phyloP scores from a whole-genome alignment of 2,113 vertebrate genomes.

The Apteryx owenii region DNA sequence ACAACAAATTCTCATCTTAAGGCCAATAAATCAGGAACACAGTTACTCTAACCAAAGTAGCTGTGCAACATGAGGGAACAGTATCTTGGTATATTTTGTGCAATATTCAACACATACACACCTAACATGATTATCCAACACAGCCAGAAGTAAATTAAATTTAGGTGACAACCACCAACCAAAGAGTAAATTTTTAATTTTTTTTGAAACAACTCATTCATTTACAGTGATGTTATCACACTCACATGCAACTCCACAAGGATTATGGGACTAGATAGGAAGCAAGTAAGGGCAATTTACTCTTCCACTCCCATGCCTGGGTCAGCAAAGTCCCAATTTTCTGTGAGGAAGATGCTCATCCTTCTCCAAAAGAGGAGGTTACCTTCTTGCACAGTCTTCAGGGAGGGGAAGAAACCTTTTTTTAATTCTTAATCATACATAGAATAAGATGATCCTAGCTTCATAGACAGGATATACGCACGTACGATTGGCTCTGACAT shows the following conservation, averaged over 20 bases:
- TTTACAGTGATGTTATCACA: not conserved
- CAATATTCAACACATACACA: not conserved
- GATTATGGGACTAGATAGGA: not conserved
- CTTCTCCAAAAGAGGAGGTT: not conserved
- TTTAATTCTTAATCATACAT: not conserved
- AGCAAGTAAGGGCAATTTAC: not conserved
- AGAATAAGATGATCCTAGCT: not conserved
- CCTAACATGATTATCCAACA: not conserved
- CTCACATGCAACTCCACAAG: not conserved
- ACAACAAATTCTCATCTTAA: not conserved
- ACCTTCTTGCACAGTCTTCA: not conserved
- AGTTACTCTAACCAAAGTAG: not conserved
- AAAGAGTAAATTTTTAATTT: not conserved
- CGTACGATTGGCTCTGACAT: not conserved
- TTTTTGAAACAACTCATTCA: not conserved
- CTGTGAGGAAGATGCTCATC: not conserved
- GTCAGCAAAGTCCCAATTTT: not conserved
- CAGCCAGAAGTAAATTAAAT: not conserved
- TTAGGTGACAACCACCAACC: not conserved
- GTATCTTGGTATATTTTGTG: not conserved
- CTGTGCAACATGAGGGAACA: not conserved
- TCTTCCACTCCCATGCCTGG: not conserved
- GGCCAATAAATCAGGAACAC: not conserved
- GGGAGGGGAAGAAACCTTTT: not conserved
- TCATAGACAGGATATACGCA: not conserved